Evolutionary conservation across 2,888 invertebrate species (phyloP).

Genomic region (Megastigmus dorsalis): DNA sequence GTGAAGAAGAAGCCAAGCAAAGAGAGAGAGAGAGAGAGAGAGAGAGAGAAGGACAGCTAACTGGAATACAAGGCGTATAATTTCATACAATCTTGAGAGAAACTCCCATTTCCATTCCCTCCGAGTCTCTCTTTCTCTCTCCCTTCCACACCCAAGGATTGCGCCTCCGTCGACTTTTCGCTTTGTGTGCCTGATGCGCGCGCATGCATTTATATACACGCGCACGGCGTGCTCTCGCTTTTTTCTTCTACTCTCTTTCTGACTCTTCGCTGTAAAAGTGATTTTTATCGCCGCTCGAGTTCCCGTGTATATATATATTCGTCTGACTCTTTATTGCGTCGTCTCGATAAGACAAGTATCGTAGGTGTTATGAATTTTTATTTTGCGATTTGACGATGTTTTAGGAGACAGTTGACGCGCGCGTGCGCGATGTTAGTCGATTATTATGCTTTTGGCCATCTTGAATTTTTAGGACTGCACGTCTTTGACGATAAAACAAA

Average conservation of each 20-base stretch:
- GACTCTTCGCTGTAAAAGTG: background rate
- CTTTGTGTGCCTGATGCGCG: background rate
- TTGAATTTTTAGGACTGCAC: too few relatives aligned
- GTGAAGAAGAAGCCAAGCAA: constrained; percentile 50
- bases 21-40: too few relatives aligned
- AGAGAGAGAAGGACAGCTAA: constrained; percentile 55
- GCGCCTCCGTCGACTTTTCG: constrained; percentile 25
- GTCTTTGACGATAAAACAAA: too few relatives aligned
- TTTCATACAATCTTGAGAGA: constrained; percentile 68
- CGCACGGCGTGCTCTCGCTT: background rate
- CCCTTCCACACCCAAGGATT: background rate
- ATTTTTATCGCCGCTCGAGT: constrained; percentile 8
- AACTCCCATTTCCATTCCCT: constrained; percentile 53
- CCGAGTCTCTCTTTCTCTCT: constrained; percentile 12
- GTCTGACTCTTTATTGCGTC: too few relatives aligned
- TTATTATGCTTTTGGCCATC: too few relatives aligned
- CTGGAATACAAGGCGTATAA: constrained; percentile 67
- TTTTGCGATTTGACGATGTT: too few relatives aligned
- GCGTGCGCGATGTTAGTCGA: too few relatives aligned
- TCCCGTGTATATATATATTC: too few relatives aligned
- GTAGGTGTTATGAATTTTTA: too few relatives aligned
- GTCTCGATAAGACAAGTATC: too few relatives aligned
- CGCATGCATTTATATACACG: background rate
- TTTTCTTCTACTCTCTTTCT: background rate
- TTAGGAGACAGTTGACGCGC: too few relatives aligned